Evolutionary conservation across 2,888 invertebrate genomes (phyloP), one percentile per base, ranked within the genome.

Genomic region (Odontomyia ornata): DNA sequence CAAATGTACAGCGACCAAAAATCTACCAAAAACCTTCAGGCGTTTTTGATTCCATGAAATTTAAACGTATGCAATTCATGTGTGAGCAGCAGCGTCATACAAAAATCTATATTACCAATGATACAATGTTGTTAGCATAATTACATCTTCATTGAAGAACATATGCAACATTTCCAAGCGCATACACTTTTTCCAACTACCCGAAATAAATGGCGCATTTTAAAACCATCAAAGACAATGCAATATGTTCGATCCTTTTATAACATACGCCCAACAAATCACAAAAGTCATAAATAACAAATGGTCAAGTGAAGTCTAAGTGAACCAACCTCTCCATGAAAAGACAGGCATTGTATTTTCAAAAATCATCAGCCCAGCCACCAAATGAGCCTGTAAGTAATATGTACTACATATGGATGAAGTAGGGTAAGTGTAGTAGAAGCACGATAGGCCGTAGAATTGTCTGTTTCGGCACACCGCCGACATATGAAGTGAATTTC

Each of bases 231-330:
- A 52, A 52, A 52, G n/a, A n/a, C 43, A 43, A 43, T 52, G 15
- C 52, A 52, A 52, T 15, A 60, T 60, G 60, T 60, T 21, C 60
- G 25, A 13, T 4, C 52, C 52, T 11, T 21, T 4, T 23, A 13
- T 7, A 60, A 11, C 21, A 25, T 7, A 60, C 60, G 60, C 60
- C 60, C 60, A 60, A 60, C 60, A 60, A 60, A 60, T 60, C 60
- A 60, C 21, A 60, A 60, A 60, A 60, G 3, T 23, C 60, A 60
- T 60, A 60, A 60, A 60, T 60, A 23, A 60, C 60, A 60, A 60
- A 60, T 25, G 60, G 60, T 60, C 60, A 60, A 60, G 25, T 60
- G 60, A 25, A 60, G 60, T 60, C 23, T 11, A 60, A 25, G 13
- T 60, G 36, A 36, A 36, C 36, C 36, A 36, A 36, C 36, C 36